Evolutionary conservation across 2,113 vertebrate species (phyloP).

Genomic region (Corydoras sp.): DNA sequence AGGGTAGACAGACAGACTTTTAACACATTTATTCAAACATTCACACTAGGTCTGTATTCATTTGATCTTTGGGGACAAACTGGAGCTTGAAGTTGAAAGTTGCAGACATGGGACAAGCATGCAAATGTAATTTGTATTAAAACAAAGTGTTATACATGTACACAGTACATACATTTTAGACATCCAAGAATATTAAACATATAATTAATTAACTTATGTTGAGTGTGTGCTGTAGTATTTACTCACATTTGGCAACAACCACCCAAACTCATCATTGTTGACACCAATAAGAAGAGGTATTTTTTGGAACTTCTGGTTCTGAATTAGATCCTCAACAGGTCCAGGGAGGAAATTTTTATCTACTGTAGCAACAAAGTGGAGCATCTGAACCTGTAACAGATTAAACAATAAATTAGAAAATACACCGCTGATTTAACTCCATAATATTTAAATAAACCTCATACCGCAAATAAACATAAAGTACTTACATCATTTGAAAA

Average conservation of each 20-base stretch:
- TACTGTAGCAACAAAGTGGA: slow-evolving; percentile 16
- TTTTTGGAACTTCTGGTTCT: slow-evolving; percentile 36
- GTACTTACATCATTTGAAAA: slow-evolving; percentile 37
- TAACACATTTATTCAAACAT: no score
- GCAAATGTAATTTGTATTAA: no score
- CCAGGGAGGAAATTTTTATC: slow-evolving; percentile 46
- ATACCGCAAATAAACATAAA: neutral
- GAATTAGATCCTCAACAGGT: slow-evolving; percentile 26
- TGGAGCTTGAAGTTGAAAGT: no score
- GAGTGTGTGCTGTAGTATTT: slow-evolving; percentile 2
- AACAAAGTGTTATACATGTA: no score
- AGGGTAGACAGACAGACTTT: no score
- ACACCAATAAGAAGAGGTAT: slow-evolving; percentile 49
- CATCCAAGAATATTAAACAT: no score
- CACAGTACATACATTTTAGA: no score
- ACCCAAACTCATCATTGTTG: slow-evolving; percentile 47
- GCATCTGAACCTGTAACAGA: slow-evolving; percentile 7
- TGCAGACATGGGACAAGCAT: no score
- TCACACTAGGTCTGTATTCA: no score
- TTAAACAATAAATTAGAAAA: neutral
- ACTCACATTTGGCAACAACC: slow-evolving; percentile 42
- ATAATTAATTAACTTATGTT: no score
- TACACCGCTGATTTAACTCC: neutral
- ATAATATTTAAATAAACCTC: neutral
- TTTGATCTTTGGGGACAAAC: no score